phyloP scores from a whole-genome alignment of 1,140 invertebrate genomes.

The Anagrus nilaparvatae region DNA sequence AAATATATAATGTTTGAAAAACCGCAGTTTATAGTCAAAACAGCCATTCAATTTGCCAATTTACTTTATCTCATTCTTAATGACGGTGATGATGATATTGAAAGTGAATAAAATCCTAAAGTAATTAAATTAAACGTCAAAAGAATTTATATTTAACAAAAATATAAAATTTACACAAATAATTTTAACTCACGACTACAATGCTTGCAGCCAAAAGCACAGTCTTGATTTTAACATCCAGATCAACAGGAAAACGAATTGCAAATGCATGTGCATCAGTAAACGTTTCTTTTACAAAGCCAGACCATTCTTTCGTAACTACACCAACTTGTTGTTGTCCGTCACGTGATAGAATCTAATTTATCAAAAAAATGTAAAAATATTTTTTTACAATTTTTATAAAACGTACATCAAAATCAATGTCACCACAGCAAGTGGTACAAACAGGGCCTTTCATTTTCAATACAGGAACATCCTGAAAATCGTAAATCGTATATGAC shows the following conservation, averaged over 20 bases:
- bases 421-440: constrained; percentile 49
- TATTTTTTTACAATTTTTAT: constrained; percentile 56
- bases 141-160: constrained; percentile 8
- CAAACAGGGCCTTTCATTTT: constrained; percentile 77
- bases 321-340: constrained; percentile 55
- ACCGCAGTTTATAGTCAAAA: too few relatives aligned
- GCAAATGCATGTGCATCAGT: constrained; percentile 71
- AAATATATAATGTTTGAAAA: too few relatives aligned
- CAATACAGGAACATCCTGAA: constrained; percentile 63
- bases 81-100: too few relatives aligned
- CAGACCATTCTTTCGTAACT: constrained; percentile 71
- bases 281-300: constrained; percentile 57
- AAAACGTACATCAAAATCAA: constrained; percentile 5
- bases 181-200: constrained; percentile 62
- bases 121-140: constrained; percentile 24
- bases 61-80: too few relatives aligned
- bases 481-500: constrained; percentile 69
- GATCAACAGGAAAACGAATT: constrained; percentile 66
- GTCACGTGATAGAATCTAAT: constrained; percentile 55
- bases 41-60: too few relatives aligned
- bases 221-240: constrained; percentile 75
- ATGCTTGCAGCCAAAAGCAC: constrained; percentile 64
- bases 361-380: constrained; percentile 57
- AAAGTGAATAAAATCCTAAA: constrained; percentile 69
- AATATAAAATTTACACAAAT: constrained; percentile 3